phyloP scores from a whole-genome alignment of 2,888 invertebrate species.

The Phyllotreta striolata region DNA sequence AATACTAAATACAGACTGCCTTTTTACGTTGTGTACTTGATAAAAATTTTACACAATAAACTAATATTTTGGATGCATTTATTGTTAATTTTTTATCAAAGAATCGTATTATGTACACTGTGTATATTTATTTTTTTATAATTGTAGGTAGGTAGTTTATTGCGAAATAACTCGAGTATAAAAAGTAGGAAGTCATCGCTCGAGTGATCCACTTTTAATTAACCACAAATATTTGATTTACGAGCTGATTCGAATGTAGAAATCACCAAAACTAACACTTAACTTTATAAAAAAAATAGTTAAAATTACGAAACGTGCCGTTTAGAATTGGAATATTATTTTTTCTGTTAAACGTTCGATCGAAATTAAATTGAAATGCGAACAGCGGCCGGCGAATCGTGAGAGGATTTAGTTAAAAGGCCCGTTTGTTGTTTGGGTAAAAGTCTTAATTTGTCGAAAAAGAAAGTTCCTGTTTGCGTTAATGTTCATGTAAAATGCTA shows the following conservation, averaged over 20 bases:
- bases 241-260: slow-evolving; percentile 7
- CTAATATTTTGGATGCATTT: too few species aligned
- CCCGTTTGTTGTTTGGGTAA: slow-evolving; percentile 18
- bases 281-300: slow-evolving; percentile 6
- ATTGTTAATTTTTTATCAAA: too few species aligned
- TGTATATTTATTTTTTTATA: slow-evolving; percentile 4
- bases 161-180: neutral
- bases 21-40: too few species aligned
- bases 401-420: slow-evolving; percentile 18
- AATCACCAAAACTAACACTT: slow-evolving; percentile 15
- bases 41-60: too few species aligned
- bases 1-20: too few species aligned
- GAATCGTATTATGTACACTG: neutral
- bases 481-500: too few species aligned
- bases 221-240: slow-evolving; percentile 16
- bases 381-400: slow-evolving; percentile 16
- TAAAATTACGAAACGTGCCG: slow-evolving; percentile 5
- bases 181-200: slow-evolving; percentile 3
- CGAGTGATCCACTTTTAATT: slow-evolving; percentile 11
- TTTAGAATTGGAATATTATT: slow-evolving; percentile 2
- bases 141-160: slow-evolving; percentile 1
- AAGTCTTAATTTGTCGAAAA: slow-evolving; percentile 19
- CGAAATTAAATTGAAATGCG: slow-evolving; percentile 10
- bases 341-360: slow-evolving; percentile 12
- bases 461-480: slow-evolving; percentile 9